phyloP scores from a whole-genome alignment of 53 echinoderm and acorn worm species.

The Henricia sp. region DNA sequence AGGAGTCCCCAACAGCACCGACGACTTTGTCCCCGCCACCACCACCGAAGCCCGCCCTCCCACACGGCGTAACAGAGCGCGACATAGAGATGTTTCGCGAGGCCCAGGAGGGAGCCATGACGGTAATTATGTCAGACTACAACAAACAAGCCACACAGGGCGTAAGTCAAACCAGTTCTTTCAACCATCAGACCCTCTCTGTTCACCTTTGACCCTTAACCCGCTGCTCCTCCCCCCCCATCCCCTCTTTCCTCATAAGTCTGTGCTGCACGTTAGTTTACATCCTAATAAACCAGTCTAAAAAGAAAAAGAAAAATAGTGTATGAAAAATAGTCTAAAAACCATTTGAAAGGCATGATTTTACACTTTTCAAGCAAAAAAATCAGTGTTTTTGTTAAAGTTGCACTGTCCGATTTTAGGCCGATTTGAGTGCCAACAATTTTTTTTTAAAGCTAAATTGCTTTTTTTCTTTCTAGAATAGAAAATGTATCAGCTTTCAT shows the following conservation, averaged over 20 bases:
- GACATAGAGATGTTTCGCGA: slow-evolving; percentile 84
- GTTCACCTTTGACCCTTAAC: neutral
- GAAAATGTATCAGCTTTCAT: too few species aligned
- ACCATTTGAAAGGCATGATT: too few species aligned
- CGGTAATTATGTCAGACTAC: slow-evolving; percentile 86
- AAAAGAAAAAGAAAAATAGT: neutral
- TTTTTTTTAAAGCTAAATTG: too few species aligned
- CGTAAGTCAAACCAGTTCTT: slow-evolving; percentile 72
- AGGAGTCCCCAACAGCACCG: slow-evolving; percentile 9
- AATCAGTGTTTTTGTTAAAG: too few species aligned
- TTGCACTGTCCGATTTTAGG: too few species aligned
- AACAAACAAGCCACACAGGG: slow-evolving; percentile 73
- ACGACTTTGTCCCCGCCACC: slow-evolving; percentile 13
- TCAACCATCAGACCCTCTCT: slow-evolving; percentile 51
- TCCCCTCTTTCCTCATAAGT: neutral
- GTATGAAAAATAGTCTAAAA: neutral
- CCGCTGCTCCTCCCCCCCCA: slow-evolving; percentile 8
- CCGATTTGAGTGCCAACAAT: too few species aligned
- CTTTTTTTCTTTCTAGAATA: too few species aligned
- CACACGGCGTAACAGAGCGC: slow-evolving; percentile 76
- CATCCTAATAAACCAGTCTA: too few species aligned
- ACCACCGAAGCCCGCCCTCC: slow-evolving; percentile 64
- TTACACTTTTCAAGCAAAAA: too few species aligned
- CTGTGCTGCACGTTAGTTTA: neutral
- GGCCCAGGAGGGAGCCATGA: slow-evolving; percentile 94